Evolutionary conservation across 2,888 invertebrate genomes (phyloP).

Genomic region (Tenthredo distinguenda): DNA sequence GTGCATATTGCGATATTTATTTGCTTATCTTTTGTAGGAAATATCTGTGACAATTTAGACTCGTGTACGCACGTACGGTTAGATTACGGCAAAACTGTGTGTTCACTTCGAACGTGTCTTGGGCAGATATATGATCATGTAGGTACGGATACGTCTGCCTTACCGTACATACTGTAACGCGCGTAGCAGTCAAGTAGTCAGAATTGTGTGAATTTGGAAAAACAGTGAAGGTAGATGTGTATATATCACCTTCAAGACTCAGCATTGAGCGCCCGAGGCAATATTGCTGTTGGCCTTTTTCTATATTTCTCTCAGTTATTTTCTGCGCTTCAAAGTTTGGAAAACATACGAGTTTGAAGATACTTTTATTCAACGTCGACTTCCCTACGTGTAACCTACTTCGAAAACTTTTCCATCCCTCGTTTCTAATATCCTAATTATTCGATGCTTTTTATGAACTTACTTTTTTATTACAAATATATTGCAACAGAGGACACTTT

Average conservation of each 20-base stretch:
- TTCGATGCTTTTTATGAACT: background rate
- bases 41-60: constrained; percentile 32
- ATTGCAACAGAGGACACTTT: background rate
- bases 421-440: constrained; percentile 37
- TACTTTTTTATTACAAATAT: background rate
- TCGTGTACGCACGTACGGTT: constrained; percentile 29
- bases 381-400: constrained; percentile 46
- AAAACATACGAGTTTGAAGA: constrained; percentile 49
- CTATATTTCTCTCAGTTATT: constrained; percentile 26
- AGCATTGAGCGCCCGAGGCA: constrained; percentile 18
- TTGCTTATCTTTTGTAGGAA: constrained; percentile 33
- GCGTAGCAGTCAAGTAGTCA: background rate
- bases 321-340: constrained; percentile 38
- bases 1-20: constrained; percentile 50
- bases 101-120: constrained; percentile 34
- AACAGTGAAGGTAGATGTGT: background rate
- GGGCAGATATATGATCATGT: constrained; percentile 25
- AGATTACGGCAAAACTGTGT: constrained; percentile 30
- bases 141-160: background rate
- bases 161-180: background rate
- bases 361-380: constrained; percentile 36
- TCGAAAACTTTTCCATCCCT: constrained; percentile 37
- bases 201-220: background rate
- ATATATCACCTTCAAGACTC: constrained; percentile 7
- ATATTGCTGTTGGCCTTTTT: constrained; percentile 25